A percentile compares a stretch with the other conserved stretches of the same genome.
These are phyloP conservation scores for Scelioninae gen. 1 DNA, from an alignment of 2,888 invertebrate genomes.

Conservation along the genomic window DNA sequence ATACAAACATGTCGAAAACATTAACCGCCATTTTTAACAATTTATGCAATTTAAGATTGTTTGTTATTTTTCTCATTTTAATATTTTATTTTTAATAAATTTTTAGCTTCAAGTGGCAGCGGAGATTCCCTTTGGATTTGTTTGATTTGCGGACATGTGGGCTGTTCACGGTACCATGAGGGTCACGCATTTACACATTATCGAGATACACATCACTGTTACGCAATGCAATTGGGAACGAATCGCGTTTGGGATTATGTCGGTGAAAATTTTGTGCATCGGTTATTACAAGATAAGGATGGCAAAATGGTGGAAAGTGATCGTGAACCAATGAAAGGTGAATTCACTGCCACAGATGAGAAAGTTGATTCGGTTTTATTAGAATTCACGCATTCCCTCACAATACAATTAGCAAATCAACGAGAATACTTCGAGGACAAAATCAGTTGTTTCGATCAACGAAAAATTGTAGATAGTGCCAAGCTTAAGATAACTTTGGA, in stretches of 20 bases:
- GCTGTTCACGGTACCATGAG: constrained; percentile 95
- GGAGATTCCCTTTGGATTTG: constrained; percentile 98
- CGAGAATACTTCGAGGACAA: constrained; percentile 95
- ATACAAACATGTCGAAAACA: too few species aligned
- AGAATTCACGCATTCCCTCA: constrained; percentile 97
- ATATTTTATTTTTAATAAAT: constrained; percentile 82
- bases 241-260: constrained; percentile 99
- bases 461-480: constrained; percentile 85
- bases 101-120: constrained; percentile 83
- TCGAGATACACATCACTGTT: constrained; percentile 97
- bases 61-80: background rate
- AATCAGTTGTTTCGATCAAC: constrained; percentile 85
- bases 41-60: too few species aligned
- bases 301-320: constrained; percentile 95
- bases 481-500: constrained; percentile 86
- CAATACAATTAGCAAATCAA: constrained; percentile 97
- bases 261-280: constrained; percentile 98
- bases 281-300: constrained; percentile 98
- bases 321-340: constrained; percentile 80
- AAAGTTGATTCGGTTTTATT: constrained; percentile 97
- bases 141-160: constrained; percentile 98
- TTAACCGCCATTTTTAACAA: too few species aligned
- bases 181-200: constrained; percentile 99
- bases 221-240: constrained; percentile 97
- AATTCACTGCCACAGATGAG: constrained; percentile 89